Evolutionary conservation across 2,113 vertebrate genomes (phyloP).

Genomic region (Maccullochella peelii): DNA sequence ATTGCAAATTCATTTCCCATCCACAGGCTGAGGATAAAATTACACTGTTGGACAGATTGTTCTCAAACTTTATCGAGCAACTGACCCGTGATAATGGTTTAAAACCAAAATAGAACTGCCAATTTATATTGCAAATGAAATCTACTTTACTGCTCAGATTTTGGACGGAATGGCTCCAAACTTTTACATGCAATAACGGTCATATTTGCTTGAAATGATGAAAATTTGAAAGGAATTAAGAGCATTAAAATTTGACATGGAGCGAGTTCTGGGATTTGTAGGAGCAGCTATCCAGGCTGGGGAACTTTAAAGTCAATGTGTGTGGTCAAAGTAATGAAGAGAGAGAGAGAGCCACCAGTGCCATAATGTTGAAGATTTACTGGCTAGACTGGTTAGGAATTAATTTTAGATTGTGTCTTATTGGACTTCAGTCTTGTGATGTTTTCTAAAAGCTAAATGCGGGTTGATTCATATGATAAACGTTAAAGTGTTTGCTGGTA

Average conservation of each 20-base stretch:
- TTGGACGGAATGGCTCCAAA: neutral
- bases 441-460: neutral
- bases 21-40: conserved; percentile 47
- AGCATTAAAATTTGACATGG: conserved; percentile 33
- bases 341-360: conserved; percentile 2
- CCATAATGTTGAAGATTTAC: conserved; percentile 39
- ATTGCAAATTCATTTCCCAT: conserved; percentile 60
- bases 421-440: conserved; percentile 11
- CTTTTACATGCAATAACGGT: neutral
- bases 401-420: neutral
- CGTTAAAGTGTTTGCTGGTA: neutral
- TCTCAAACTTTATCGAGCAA: conserved; percentile 41
- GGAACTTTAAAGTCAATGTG: conserved; percentile 50
- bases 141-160: neutral
- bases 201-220: conserved; percentile 32
- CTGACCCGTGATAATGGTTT: conserved; percentile 45
- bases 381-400: conserved; percentile 3
- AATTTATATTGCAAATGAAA: conserved; percentile 45
- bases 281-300: conserved; percentile 24
- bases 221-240: conserved; percentile 28
- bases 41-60: conserved; percentile 25
- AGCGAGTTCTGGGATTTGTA: conserved; percentile 23
- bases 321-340: conserved; percentile 62
- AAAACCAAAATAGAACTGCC: conserved; percentile 29
- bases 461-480: neutral